Evolutionary conservation across 92 coral and sea anemone species (phyloP).

Genomic region (Phymanthus crucifer): DNA sequence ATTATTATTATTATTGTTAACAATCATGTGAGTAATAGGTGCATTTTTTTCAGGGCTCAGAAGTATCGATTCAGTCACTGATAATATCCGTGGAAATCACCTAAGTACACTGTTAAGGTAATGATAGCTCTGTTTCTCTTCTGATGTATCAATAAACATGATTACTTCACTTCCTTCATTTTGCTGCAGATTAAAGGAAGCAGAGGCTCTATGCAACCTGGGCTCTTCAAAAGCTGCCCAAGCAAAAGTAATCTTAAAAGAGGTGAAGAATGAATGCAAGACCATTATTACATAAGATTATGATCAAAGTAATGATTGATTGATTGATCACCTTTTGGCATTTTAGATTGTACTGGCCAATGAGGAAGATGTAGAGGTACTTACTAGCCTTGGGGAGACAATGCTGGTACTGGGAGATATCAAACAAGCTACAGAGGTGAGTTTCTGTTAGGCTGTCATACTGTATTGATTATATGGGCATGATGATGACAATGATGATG

Average conservation of each 20-base stretch:
- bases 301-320: too few relatives aligned
- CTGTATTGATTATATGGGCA: too few relatives aligned
- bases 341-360: conserved; percentile 33
- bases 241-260: conserved; percentile 44
- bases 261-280: conserved; percentile 21
- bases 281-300: neutral
- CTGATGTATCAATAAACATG: neutral
- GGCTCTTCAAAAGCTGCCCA: conserved; percentile 27
- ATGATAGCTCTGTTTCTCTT: neutral
- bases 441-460: too few relatives aligned
- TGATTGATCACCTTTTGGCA: neutral
- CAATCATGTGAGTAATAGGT: too few relatives aligned
- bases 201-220: conserved; percentile 49
- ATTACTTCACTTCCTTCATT: neutral
- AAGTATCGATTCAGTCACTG: neutral
- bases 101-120: neutral
- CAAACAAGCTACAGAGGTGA: conserved; percentile 71
- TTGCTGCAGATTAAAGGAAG: conserved; percentile 34
- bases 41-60: neutral
- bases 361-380: conserved; percentile 41
- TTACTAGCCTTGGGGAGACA: conserved; percentile 73
- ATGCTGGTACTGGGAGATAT: conserved; percentile 56
- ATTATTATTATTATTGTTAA: too few relatives aligned
- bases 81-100: neutral
- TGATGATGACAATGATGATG: neutral